phyloP scores from a whole-genome alignment of 2,888 invertebrate genomes.

The Octonoba sinensis region DNA sequence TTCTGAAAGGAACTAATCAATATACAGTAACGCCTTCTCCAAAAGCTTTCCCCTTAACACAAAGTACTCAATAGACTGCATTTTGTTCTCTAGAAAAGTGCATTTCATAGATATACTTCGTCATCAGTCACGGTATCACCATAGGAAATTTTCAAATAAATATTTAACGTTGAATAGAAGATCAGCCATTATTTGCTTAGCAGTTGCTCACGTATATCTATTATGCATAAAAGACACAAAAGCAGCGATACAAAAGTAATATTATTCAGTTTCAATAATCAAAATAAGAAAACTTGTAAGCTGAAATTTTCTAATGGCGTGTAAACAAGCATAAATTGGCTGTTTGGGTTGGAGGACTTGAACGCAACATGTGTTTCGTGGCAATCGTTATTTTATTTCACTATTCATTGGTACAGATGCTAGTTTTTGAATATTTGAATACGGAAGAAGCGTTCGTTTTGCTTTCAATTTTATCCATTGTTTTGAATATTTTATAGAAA shows the following conservation, averaged over 20 bases:
- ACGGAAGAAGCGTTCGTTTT: constrained; percentile 17
- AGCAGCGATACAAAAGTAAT: background rate
- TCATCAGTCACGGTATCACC: background rate
- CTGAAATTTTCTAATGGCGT: constrained; percentile 6
- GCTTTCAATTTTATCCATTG: constrained; percentile 37
- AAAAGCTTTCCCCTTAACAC: too few relatives aligned
- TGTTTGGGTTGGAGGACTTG: constrained; percentile 5
- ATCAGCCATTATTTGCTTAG: constrained; percentile 51
- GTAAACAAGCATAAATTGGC: constrained; percentile 25
- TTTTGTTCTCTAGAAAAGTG: too few relatives aligned
- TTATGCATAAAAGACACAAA: constrained; percentile 21
- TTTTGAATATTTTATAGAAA: too few relatives aligned
- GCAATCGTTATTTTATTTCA: constrained; percentile 20
- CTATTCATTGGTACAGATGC: constrained; percentile 27
- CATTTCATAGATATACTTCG: background rate
- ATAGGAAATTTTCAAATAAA: constrained; percentile 28
- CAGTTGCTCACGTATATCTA: constrained; percentile 16
- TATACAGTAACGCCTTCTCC: too few relatives aligned
- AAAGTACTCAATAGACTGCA: too few relatives aligned
- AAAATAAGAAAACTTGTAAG: constrained; percentile 9
- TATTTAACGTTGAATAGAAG: constrained; percentile 47
- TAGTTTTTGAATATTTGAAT: constrained; percentile 26
- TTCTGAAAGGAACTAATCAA: too few relatives aligned
- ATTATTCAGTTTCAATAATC: too few relatives aligned
- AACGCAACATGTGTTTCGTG: constrained; percentile 27